Percentiles rank a stretch among this genome's conserved stretches.
phyloP scores from a whole-genome alignment of 1,140 invertebrate species.

The Parapsyche elsis region DNA sequence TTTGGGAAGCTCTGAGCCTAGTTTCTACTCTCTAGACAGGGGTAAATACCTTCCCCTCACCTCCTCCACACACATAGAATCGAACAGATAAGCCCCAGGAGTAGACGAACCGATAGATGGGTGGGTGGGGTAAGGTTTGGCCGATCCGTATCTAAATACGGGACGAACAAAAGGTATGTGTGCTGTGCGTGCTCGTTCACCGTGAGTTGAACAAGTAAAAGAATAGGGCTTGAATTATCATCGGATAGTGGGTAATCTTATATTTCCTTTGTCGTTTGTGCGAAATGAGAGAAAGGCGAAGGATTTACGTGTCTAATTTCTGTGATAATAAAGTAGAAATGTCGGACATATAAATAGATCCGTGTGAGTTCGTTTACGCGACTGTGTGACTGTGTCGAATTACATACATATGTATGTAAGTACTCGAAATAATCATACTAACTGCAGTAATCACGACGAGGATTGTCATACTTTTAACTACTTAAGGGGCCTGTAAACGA shows the following conservation, averaged over 20 bases:
- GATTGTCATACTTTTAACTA: no score
- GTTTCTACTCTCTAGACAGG: neutral
- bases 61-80: neutral
- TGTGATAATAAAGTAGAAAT: neutral
- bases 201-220: conserved; percentile 46
- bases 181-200: neutral
- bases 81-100: conserved; percentile 6
- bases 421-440: no score
- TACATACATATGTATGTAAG: no score
- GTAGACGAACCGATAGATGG: conserved; percentile 40
- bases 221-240: neutral
- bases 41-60: neutral
- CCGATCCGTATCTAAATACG: conserved; percentile 47
- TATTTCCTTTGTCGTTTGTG: no score
- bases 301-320: neutral
- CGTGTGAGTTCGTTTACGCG: no score
- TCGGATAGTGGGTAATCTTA: neutral
- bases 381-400: no score
- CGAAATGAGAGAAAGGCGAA: no score
- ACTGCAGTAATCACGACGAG: no score
- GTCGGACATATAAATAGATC: no score
- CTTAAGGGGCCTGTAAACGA: no score
- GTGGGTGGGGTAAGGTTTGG: conserved; percentile 14
- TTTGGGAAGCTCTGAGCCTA: conserved; percentile 1
- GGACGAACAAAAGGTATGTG: conserved; percentile 44